Conservation (phyloP, 2,797 vertebrate species). For the Aplochiton taeniatus region DNA sequence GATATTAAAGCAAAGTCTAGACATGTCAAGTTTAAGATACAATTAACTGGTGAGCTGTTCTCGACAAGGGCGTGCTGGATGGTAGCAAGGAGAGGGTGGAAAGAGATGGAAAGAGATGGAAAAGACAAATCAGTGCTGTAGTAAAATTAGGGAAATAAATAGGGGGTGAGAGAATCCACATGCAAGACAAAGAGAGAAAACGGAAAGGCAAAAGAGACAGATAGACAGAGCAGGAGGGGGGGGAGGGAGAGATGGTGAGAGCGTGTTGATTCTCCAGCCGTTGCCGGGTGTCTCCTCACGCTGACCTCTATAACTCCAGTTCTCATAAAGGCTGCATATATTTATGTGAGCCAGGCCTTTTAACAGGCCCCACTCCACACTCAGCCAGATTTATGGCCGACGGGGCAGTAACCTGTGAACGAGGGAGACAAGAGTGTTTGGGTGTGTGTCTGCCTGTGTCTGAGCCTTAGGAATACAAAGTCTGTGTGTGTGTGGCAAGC, state of each 20-base stretch:
- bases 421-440: background rate
- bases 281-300: constrained; percentile 21
- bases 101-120: background rate
- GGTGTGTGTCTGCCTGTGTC: background rate
- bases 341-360: constrained; percentile 38
- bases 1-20: no score
- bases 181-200: background rate
- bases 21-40: no score
- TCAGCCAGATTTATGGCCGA: constrained; percentile 44
- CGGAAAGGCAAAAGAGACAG: background rate
- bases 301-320: constrained; percentile 38
- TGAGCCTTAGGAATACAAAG: background rate
- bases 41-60: no score
- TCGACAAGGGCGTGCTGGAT: background rate
- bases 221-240: background rate
- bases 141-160: background rate
- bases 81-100: background rate
- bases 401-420: constrained; percentile 26
- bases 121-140: background rate
- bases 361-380: constrained; percentile 28
- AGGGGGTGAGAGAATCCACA: background rate
- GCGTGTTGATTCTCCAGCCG: constrained; percentile 27
- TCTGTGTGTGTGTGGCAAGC: constrained; percentile 1
- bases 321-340: constrained; percentile 44
- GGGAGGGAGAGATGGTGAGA: constrained; percentile 6